Conservation (phyloP, 1,140 invertebrate genomes). For the Scaptomyza pallida region DNA sequence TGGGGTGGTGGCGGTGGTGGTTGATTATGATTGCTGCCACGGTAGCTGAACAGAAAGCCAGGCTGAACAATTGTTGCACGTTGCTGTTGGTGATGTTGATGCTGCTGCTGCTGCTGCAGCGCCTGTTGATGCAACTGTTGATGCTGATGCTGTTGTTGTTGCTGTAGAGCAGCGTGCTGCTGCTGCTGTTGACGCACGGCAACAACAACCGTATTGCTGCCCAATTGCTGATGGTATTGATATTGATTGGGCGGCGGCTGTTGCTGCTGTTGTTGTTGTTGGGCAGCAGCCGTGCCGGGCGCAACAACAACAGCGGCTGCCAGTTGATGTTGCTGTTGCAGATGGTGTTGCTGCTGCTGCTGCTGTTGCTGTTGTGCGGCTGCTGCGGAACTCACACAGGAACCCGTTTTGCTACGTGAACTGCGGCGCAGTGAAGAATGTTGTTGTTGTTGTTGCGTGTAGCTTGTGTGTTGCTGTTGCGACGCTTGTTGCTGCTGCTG, state of each 20-base stretch:
- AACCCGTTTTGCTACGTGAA: conserved; percentile 84
- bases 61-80: conserved; percentile 76
- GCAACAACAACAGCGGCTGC: conserved; percentile 49
- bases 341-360: conserved; percentile 59
- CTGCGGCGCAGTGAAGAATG: conserved; percentile 80
- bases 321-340: conserved; percentile 57
- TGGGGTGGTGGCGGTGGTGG: conserved; percentile 39
- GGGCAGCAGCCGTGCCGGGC: conserved; percentile 57
- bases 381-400: conserved; percentile 83
- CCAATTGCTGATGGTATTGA: conserved; percentile 64
- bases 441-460: conserved; percentile 55
- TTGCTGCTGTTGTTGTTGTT: conserved; percentile 55
- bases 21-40: conserved; percentile 60
- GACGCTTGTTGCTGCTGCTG: conserved; percentile 32
- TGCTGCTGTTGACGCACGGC: conserved; percentile 70
- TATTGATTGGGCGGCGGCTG: conserved; percentile 66
- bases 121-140: conserved; percentile 52
- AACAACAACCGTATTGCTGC: conserved; percentile 71
- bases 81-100: conserved; percentile 66
- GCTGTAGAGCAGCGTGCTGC: conserved; percentile 46
- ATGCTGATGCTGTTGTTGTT: conserved; percentile 62
- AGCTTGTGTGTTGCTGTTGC: conserved; percentile 26
- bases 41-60: conserved; percentile 76
- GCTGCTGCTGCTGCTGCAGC: conserved; percentile 58
- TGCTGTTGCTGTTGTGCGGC: conserved; percentile 69